phyloP scores from a whole-genome alignment of 2,113 vertebrate genomes.

The Sander vitreus region DNA sequence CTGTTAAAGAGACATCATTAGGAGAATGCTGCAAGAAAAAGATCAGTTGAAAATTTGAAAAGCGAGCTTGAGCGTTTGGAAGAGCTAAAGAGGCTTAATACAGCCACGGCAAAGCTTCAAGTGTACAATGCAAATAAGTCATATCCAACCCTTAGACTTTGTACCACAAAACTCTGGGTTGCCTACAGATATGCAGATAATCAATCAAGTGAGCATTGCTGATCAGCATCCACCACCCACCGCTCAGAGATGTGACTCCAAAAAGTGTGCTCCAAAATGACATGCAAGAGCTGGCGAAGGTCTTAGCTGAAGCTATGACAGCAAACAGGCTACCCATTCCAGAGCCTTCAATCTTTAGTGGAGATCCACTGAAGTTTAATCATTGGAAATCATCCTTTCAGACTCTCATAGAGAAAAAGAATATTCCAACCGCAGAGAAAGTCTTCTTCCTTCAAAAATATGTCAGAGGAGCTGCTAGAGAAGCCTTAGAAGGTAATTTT shows the following conservation, averaged over 20 bases:
- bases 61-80: conserved; percentile 24
- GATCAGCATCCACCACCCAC: neutral
- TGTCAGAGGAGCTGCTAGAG: neutral
- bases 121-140: conserved; percentile 18
- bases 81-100: conserved; percentile 30
- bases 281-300: neutral
- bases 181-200: neutral
- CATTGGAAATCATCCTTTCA: neutral
- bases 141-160: neutral
- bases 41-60: neutral
- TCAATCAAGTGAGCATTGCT: neutral
- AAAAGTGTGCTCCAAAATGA: neutral
- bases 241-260: neutral
- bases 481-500: neutral
- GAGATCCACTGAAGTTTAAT: neutral
- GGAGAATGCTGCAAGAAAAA: conserved; percentile 12
- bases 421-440: neutral
- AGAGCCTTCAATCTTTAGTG: neutral
- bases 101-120: conserved; percentile 21
- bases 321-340: neutral
- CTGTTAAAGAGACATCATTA: conserved; percentile 16
- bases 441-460: neutral
- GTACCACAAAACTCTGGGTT: neutral
- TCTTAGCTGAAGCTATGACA: neutral
- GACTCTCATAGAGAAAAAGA: neutral